A percentile compares a stretch with the other conserved stretches of the same genome.
phyloP scores from a whole-genome alignment of 2,113 vertebrate species.

The Ctenomys sociabilis region DNA sequence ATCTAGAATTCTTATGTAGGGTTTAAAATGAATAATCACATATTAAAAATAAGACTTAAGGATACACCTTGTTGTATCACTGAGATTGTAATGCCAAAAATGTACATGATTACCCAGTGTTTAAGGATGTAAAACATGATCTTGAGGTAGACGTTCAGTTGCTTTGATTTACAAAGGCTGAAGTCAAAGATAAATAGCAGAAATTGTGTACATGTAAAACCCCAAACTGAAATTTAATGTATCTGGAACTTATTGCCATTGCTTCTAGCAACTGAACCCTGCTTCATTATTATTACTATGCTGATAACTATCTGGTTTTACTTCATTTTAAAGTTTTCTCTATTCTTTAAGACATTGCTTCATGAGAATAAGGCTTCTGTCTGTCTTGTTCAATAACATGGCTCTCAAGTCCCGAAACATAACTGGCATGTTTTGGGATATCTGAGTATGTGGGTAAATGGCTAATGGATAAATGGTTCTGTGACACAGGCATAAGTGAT shows the following conservation, averaged over 20 bases:
- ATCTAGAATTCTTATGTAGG: neutral
- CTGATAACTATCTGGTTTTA: neutral
- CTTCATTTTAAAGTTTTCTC: neutral
- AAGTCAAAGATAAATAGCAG: constrained; percentile 23
- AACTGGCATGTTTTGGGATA: neutral
- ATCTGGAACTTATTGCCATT: neutral
- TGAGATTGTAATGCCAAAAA: constrained; percentile 6
- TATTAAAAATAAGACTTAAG: neutral
- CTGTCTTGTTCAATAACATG: neutral
- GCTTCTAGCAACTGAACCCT: neutral
- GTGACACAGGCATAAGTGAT: neutral
- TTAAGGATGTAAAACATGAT: neutral
- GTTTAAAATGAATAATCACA: constrained; percentile 4
- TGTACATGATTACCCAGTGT: neutral
- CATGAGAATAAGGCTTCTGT: neutral
- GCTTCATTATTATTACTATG: neutral
- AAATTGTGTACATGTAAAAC: neutral
- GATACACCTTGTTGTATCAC: neutral
- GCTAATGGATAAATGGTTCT: neutral
- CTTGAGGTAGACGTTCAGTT: neutral
- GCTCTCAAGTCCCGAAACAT: neutral
- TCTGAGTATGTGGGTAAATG: neutral
- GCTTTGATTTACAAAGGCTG: neutral
- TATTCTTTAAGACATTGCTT: neutral
- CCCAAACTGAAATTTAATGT: neutral